Base-by-base conservation (phyloP, 30 jellyfish, hydroid and myxozoan genomes). In the Aurelia aurita complex sp. Pacific region DNA sequence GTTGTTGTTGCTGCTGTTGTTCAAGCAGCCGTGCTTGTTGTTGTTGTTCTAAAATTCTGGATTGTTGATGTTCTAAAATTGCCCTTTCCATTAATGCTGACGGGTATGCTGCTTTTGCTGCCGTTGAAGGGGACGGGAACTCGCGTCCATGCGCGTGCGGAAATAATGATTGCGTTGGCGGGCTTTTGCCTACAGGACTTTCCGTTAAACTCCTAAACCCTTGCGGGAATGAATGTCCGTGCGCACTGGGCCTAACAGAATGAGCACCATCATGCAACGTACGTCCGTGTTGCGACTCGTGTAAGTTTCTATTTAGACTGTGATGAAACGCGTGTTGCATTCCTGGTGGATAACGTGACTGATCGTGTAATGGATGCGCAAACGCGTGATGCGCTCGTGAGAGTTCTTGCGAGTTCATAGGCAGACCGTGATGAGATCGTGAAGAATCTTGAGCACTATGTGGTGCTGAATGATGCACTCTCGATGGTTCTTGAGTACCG, bases 121-220 rank as follows among this genome's bases (percentile, higher is more conserved):
- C 92, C 10, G 92, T 69, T 64, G 92, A 83, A 1, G 92, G 92
- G 29, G 92, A 83, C 46, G 92, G 86, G 69, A 83, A 83, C 54
- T 83, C 92, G 5, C 92, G 77, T 34, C 92, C 92, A 38, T 83
- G 92, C 42, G 92, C 81, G 43, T 83, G 92, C 40, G 70, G 92
- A 46, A 83, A 83, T 16, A 83, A 50, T 29, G 92, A 83, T 15
- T 70, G 92, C 52, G 92, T 83, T 16, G 92, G 92, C 5, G 92
- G 92, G 38, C 92, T 73, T 42, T 83, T 83, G 64, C 92, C 92
- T 52, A 83, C 92, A 59, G 92, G 92, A 62, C 86, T 83, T 75
- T 83, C 92, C 2, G 77, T 64, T 51, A 83, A 40, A 72, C 83
- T 73, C 34, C 92, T 64, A 18, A 83, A 65, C 8, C 92, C 86